Conservation (phyloP, 1,140 invertebrate species). For the Drosophila ironensis region DNA sequence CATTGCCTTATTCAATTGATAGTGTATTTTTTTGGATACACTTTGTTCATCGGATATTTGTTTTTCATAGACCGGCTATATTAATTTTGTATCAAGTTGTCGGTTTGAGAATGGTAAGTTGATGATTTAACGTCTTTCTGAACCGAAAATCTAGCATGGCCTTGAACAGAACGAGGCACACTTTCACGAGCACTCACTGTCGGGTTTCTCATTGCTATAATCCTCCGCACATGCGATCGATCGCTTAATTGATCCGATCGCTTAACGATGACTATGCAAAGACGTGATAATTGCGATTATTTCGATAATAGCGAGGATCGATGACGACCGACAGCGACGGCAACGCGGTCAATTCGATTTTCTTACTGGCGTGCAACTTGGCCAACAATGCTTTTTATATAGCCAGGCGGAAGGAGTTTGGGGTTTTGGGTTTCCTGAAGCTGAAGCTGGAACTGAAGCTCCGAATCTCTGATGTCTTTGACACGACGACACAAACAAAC, state of each 20-base stretch:
- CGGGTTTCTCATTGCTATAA: conserved; percentile 19
- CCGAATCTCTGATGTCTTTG: conserved; percentile 47
- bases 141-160: not conserved
- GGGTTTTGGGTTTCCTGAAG: conserved; percentile 61
- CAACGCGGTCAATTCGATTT: conserved; percentile 66
- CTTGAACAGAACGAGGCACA: conserved; percentile 1
- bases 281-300: conserved; percentile 1
- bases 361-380: conserved; percentile 51
- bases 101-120: no score
- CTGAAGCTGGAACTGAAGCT: conserved; percentile 49
- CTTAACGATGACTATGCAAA: conserved; percentile 3
- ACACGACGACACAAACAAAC: conserved; percentile 50
- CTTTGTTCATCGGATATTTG: no score
- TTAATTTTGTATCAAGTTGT: no score
- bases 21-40: no score
- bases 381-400: conserved; percentile 76
- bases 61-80: no score
- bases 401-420: conserved; percentile 70
- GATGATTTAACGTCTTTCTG: not conserved
- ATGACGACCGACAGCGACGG: conserved; percentile 22
- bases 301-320: conserved; percentile 5
- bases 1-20: no score
- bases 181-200: conserved; percentile 43
- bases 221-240: conserved; percentile 30
- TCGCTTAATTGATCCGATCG: conserved; percentile 37